A percentile compares a stretch with the other conserved stretches of the same genome.
Conservation (phyloP, 1,140 invertebrate species). For the Drosophila leontia region DNA sequence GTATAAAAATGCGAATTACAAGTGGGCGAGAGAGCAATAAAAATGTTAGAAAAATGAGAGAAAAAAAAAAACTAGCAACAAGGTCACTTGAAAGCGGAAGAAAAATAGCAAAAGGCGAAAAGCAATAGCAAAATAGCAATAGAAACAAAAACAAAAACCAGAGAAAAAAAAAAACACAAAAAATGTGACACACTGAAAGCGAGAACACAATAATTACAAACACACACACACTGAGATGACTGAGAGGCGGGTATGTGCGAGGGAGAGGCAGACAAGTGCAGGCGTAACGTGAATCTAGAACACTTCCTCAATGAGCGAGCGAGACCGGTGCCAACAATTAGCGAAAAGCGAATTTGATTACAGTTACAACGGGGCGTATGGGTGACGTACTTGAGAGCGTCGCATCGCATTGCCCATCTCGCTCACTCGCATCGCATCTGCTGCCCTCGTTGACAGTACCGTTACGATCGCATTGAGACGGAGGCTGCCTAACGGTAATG, state of each 20-base stretch:
- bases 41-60: constrained; percentile 42
- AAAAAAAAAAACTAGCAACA: constrained; percentile 61
- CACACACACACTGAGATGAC: constrained; percentile 11
- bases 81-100: constrained; percentile 79
- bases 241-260: neutral
- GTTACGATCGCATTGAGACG: constrained; percentile 35
- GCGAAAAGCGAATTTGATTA: constrained; percentile 80
- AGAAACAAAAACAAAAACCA: constrained; percentile 63
- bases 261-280: constrained; percentile 58
- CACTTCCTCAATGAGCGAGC: constrained; percentile 64
- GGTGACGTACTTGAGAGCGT: constrained; percentile 60
- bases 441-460: constrained; percentile 22
- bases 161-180: constrained; percentile 29
- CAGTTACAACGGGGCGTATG: constrained; percentile 60
- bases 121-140: constrained; percentile 48
- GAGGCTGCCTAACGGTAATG: constrained; percentile 65
- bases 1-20: constrained; percentile 78
- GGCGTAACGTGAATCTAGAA: constrained; percentile 70
- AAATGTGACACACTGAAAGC: constrained; percentile 79
- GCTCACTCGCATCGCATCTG: constrained; percentile 7
- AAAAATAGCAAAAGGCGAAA: constrained; percentile 67
- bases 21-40: constrained; percentile 64
- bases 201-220: constrained; percentile 43
- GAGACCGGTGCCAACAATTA: constrained; percentile 57
- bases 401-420: neutral